phyloP scores from a whole-genome alignment of 1,140 invertebrate genomes.

The Drosophila dunni region DNA sequence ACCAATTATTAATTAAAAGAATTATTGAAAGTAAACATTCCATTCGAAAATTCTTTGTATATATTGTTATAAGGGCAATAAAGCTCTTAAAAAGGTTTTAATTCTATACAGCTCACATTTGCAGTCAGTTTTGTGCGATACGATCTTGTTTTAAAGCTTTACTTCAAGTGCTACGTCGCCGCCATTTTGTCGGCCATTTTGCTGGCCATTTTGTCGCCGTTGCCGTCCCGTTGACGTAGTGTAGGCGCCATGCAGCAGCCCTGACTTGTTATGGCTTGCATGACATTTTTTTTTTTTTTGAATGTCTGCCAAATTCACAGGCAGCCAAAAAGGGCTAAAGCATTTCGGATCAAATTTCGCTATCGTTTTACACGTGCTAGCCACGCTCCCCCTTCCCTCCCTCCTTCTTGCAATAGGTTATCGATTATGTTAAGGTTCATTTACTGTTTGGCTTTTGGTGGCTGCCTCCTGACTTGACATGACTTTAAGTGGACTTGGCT shows the following conservation, averaged over 20 bases:
- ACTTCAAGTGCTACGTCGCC: constrained; percentile 33
- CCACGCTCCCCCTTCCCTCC: background rate
- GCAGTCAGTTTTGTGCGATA: background rate
- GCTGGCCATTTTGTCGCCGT: constrained; percentile 56
- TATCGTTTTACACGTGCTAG: constrained; percentile 38
- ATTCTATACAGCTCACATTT: background rate
- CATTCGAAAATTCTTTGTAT: too few relatives aligned
- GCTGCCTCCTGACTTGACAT: background rate
- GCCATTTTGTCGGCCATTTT: constrained; percentile 59
- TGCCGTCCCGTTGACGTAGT: constrained; percentile 46
- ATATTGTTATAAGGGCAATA: too few relatives aligned
- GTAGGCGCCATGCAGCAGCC: constrained; percentile 70
- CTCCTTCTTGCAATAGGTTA: constrained; percentile 16
- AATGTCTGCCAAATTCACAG: constrained; percentile 70
- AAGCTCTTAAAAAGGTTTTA: too few relatives aligned
- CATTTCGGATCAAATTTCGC: constrained; percentile 51
- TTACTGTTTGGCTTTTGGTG: constrained; percentile 5
- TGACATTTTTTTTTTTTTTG: constrained; percentile 61
- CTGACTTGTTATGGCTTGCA: constrained; percentile 46
- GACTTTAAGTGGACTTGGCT: constrained; percentile 22
- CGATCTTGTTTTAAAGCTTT: constrained; percentile 47
- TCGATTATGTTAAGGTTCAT: constrained; percentile 59
- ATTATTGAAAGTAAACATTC: too few relatives aligned
- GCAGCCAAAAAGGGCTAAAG: background rate
- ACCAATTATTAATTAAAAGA: too few relatives aligned